Conservation (phyloP, 2,113 vertebrate genomes). For the Pluvialis apricaria region DNA sequence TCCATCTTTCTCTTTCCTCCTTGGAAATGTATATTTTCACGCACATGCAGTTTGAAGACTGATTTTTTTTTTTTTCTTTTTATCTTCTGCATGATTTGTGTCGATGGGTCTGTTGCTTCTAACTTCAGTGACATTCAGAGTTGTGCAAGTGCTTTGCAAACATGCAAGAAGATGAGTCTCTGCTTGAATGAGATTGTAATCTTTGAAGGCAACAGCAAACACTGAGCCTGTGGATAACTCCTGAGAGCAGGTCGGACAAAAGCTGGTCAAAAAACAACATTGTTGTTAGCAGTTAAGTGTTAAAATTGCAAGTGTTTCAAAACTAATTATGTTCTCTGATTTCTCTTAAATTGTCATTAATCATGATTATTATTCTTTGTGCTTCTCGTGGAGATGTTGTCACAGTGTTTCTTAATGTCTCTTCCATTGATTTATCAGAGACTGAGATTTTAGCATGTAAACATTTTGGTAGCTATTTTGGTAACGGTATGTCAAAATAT, state of each 20-base stretch:
- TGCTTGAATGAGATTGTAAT: constrained; percentile 43
- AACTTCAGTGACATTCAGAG: neutral
- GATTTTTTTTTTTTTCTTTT: neutral
- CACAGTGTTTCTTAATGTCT: neutral
- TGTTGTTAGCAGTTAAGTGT: neutral
- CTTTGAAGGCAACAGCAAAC: neutral
- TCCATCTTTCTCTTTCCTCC: neutral
- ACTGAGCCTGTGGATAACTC: neutral
- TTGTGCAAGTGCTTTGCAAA: constrained; percentile 31
- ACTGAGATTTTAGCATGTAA: neutral
- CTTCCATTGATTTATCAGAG: neutral
- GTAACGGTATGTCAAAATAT: neutral
- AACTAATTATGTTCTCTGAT: neutral
- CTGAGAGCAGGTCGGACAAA: neutral
- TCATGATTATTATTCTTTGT: neutral
- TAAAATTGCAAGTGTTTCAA: neutral
- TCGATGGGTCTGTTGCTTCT: neutral
- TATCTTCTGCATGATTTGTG: neutral
- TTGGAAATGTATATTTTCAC: neutral
- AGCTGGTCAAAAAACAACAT: neutral
- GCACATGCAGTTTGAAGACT: neutral
- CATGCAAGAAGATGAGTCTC: constrained; percentile 22
- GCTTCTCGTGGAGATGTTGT: neutral
- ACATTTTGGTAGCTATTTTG: neutral
- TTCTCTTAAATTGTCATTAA: neutral